A percentile compares a stretch with the other conserved stretches of the same genome.
Evolutionary conservation across 2,797 vertebrate genomes (phyloP).

Genomic region (Danionella dracula): DNA sequence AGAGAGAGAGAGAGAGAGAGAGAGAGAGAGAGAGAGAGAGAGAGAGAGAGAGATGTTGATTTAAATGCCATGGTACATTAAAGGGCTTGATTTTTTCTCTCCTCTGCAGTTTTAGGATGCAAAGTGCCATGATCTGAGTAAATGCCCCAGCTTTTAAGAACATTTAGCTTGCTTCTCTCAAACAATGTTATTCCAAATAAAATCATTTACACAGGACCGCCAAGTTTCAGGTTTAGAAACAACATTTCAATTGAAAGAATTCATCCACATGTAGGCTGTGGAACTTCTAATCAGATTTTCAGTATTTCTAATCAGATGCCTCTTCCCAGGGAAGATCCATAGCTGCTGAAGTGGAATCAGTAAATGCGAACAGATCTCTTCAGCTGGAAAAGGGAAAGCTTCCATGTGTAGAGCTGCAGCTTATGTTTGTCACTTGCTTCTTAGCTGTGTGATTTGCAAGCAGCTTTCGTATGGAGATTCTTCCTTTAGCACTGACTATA

Average conservation of each 20-base stretch:
- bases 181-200: neutral
- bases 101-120: neutral
- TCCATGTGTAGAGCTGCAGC: constrained; percentile 15
- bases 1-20: too few species aligned
- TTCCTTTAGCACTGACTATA: constrained; percentile 1
- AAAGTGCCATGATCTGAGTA: neutral
- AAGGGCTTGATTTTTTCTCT: constrained; percentile 6
- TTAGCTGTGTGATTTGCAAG: constrained; percentile 11
- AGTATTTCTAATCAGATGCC: neutral
- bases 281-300: too few species aligned
- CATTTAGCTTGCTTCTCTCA: neutral
- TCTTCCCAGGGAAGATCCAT: neutral
- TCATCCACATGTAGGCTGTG: neutral
- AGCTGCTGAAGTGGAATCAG: constrained; percentile 4
- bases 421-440: constrained; percentile 16
- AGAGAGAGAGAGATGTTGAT: too few species aligned
- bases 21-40: too few species aligned
- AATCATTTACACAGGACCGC: neutral
- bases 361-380: constrained; percentile 14
- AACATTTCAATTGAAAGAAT: neutral
- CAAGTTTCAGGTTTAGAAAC: neutral
- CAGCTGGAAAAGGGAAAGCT: constrained; percentile 6
- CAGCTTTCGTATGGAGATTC: constrained; percentile 7
- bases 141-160: neutral
- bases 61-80: too few species aligned